phyloP scores from a whole-genome alignment of 1,140 invertebrate species.

The Diorhabda elongata region DNA sequence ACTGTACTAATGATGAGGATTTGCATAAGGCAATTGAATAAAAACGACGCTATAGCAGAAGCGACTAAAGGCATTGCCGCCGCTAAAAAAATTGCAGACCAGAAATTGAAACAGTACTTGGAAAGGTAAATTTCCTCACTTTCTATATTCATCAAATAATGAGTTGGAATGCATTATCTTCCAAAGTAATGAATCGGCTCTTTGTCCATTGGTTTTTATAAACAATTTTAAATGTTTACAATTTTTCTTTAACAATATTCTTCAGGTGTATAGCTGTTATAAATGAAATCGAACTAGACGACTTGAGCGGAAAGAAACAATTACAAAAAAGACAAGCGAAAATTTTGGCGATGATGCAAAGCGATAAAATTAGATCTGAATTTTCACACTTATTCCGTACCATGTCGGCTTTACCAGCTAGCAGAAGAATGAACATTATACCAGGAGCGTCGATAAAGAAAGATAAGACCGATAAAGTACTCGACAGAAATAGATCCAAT shows the following conservation, averaged over 20 bases:
- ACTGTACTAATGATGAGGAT: background rate
- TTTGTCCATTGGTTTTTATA: too few species aligned
- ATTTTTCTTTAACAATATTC: background rate
- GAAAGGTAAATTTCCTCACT: background rate
- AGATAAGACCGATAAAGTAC: background rate
- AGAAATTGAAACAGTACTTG: background rate
- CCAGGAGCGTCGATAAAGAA: constrained; percentile 32
- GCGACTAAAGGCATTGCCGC: background rate
- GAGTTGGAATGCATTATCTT: too few species aligned
- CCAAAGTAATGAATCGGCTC: too few species aligned
- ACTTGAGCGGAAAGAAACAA: constrained; percentile 35
- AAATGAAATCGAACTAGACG: constrained; percentile 39
- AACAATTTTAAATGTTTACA: background rate
- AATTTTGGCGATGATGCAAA: constrained; percentile 40
- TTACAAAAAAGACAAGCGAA: constrained; percentile 40
- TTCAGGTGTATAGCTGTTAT: constrained; percentile 36
- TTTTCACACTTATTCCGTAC: constrained; percentile 40
- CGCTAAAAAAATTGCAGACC: background rate
- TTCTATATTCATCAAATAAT: too few species aligned
- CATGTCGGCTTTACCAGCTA: constrained; percentile 41
- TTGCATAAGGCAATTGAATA: background rate
- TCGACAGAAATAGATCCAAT: background rate
- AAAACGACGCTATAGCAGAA: constrained; percentile 2
- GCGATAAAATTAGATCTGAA: constrained; percentile 39
- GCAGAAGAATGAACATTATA: constrained; percentile 43